Base-by-base conservation (phyloP, 2,888 invertebrate species). In the Cremastinae sp. region DNA sequence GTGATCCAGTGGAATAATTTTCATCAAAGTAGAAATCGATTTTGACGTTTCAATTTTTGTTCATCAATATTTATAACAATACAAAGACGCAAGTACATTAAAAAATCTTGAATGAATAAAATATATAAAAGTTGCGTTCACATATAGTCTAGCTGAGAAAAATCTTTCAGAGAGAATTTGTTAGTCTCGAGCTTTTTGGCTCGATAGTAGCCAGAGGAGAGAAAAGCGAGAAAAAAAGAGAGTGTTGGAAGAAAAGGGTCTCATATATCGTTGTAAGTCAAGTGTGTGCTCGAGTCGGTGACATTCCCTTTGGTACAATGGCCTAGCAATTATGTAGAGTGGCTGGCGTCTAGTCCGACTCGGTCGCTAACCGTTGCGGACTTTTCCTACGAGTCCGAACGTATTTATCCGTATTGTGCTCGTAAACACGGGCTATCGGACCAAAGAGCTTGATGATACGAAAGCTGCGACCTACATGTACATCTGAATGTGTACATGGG, bases 291-390 rank as follows among this genome's bases (percentile, higher is more conserved):
- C 20, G 41, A 14, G 61, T 18, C 35, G 64, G 22, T 39, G 35
- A 9, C 28, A 16, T 10, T 22, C 56, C 45, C 45, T 72, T 61
- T 55, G 22, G 14, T 79, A 84, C 81, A 83, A 84, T 80, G 80
- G 82, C 74, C 53, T 72, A 79, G 82, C 83, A 85, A 85, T 85
- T 85, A 85, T 80, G 79, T 84, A 84, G 83, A 85, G 85, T 86
- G 84, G 85, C 78, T 79, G 79, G 51, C 77, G 82, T 81, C 83
- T 83, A 81, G 82, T 76, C 64, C 41, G 58, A n/a, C 47, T 51
- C 39, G 53, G 62, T 49, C 18, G 51, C 51, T 61, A 61, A 59
- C 77, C 59, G 75, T 49, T 69, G 56, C 59, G 55, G 55, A 64
- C 58, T 69, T 43, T 65, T 16, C 39, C 22, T 39, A 14, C 35